A percentile compares a stretch with the other conserved stretches of the same genome.
These are phyloP conservation scores for Blennius ocellaris DNA, from an alignment of 2,113 vertebrate species.

Conservation along the genomic window DNA sequence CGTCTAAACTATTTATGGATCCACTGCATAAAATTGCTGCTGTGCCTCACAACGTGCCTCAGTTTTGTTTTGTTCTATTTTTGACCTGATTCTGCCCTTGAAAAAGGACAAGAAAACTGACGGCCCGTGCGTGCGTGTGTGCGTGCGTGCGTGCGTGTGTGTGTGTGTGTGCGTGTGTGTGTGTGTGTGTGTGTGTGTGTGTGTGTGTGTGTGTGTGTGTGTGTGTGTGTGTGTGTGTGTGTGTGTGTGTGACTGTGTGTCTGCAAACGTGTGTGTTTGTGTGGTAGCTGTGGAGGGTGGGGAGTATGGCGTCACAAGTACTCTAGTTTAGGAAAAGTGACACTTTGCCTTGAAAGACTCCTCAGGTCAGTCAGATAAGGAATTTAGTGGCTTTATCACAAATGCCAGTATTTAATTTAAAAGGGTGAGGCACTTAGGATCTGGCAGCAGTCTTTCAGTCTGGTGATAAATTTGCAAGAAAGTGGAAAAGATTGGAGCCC, in stretches of 20 bases:
- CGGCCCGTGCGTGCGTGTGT: constrained; percentile 42
- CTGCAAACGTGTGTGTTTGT: constrained; percentile 38
- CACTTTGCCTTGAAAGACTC: constrained; percentile 94
- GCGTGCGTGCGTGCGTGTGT: constrained; percentile 21
- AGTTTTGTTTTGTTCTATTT: constrained; percentile 80
- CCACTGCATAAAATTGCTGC: constrained; percentile 24
- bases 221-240: too few relatives aligned
- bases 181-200: constrained; percentile 37
- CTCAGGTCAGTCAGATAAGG: constrained; percentile 93
- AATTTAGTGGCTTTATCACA: constrained; percentile 99
- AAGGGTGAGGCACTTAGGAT: constrained; percentile 93
- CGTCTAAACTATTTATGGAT: constrained; percentile 33
- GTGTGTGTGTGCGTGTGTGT: constrained; percentile 14
- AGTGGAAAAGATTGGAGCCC: constrained; percentile 82
- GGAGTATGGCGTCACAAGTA: constrained; percentile 61
- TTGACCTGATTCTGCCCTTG: constrained; percentile 73
- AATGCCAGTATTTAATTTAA: constrained; percentile 99
- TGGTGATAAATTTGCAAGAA: constrained; percentile 94
- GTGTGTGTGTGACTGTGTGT: too few relatives aligned
- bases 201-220: constrained; percentile 51
- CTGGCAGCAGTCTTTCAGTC: constrained; percentile 88
- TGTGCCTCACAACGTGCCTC: constrained; percentile 51
- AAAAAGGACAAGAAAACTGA: constrained; percentile 76
- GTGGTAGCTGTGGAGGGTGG: constrained; percentile 50
- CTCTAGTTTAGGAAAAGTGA: constrained; percentile 86